Percentiles rank a stretch among this genome's conserved stretches.
Evolutionary conservation across 2,888 invertebrate genomes (phyloP).

Genomic region (Hartigia nigra): DNA sequence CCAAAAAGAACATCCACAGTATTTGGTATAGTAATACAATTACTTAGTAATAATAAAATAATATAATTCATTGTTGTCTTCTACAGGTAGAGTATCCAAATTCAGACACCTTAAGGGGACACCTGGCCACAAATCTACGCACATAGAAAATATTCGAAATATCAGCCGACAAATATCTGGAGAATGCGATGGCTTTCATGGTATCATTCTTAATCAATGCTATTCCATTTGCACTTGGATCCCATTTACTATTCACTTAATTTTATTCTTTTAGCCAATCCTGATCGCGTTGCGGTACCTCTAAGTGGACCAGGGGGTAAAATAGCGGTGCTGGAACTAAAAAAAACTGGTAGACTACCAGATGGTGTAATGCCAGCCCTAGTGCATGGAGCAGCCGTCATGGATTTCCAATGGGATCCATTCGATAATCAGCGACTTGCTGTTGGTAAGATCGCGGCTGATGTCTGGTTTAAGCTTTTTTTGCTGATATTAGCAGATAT

Average conservation of each 20-base stretch:
- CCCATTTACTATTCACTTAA: constrained; percentile 20
- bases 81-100: constrained; percentile 84
- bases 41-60: constrained; percentile 13
- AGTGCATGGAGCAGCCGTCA: constrained; percentile 88
- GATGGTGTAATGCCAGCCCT: constrained; percentile 89
- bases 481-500: background rate
- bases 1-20: constrained; percentile 89
- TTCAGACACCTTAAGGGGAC: constrained; percentile 93
- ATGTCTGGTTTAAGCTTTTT: background rate
- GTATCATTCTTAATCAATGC: constrained; percentile 64
- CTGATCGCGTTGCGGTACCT: constrained; percentile 89
- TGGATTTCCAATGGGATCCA: constrained; percentile 96
- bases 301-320: constrained; percentile 91
- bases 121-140: constrained; percentile 88
- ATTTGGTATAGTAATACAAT: constrained; percentile 71
- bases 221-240: constrained; percentile 30
- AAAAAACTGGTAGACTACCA: constrained; percentile 79
- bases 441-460: constrained; percentile 69
- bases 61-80: background rate
- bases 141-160: constrained; percentile 92
- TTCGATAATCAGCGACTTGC: constrained; percentile 83
- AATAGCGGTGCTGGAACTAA: constrained; percentile 86
- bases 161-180: constrained; percentile 92
- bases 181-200: constrained; percentile 93
- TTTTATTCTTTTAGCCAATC: constrained; percentile 74